Evolutionary conservation across 2,797 vertebrate genomes (phyloP).

Genomic region (Manis crassicaudata): DNA sequence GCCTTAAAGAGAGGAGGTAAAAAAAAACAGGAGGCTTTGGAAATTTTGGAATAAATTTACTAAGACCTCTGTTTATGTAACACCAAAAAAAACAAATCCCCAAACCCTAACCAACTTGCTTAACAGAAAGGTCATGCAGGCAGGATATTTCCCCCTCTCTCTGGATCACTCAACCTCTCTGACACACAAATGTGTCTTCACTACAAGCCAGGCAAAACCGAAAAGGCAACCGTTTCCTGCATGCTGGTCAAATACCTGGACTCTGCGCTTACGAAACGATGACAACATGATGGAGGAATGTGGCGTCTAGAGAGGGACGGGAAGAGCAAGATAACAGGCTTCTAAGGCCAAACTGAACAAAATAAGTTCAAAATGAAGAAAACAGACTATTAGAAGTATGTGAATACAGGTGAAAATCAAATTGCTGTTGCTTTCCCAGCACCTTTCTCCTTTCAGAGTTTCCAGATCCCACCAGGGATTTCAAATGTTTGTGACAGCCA

Average conservation of each 20-base stretch:
- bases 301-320: constrained; percentile 85
- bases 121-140: constrained; percentile 68
- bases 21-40: constrained; percentile 62
- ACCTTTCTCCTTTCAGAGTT: neutral
- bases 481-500: neutral
- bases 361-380: constrained; percentile 29
- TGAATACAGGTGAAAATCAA: neutral
- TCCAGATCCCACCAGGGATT: neutral
- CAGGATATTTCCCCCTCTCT: neutral
- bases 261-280: constrained; percentile 93
- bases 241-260: constrained; percentile 92
- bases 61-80: constrained; percentile 48
- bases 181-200: constrained; percentile 72
- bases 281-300: constrained; percentile 89
- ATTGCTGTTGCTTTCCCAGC: neutral
- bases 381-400: constrained; percentile 36
- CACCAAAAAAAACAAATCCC: constrained; percentile 53
- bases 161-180: constrained; percentile 64
- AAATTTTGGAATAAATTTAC: constrained; percentile 68
- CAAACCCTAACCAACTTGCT: constrained; percentile 25
- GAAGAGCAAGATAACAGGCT: constrained; percentile 83
- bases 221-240: constrained; percentile 76
- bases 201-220: constrained; percentile 81
- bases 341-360: constrained; percentile 69
- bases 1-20: constrained; percentile 71